A percentile compares a stretch with the other conserved stretches of the same genome.
Conservation (phyloP, 2,113 vertebrate species). For the Smithornis capensis region DNA sequence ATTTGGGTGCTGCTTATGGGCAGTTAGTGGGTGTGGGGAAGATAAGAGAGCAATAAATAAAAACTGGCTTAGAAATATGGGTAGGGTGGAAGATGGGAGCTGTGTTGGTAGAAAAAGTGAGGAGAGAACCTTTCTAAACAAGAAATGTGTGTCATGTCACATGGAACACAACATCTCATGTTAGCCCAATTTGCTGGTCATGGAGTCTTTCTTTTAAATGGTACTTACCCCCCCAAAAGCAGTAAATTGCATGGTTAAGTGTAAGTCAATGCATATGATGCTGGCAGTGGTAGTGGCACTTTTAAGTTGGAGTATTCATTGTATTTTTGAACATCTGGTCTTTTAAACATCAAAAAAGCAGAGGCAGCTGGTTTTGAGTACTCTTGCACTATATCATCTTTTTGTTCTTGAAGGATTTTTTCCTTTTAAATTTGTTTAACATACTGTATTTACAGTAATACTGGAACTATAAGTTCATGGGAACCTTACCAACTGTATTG, state of each 20-base stretch:
- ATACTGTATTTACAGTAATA: conserved; percentile 22
- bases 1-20: background rate
- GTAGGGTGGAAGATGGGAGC: background rate
- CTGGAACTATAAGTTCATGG: conserved; percentile 1
- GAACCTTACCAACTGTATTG: background rate
- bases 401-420: background rate
- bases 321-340: background rate
- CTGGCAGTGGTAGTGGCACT: background rate
- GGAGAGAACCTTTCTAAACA: background rate
- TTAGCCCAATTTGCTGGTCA: background rate
- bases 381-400: background rate
- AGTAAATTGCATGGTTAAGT: background rate
- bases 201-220: background rate
- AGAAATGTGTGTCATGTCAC: background rate
- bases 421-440: background rate
- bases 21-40: rapidly evolving
- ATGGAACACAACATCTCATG: background rate
- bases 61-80: background rate
- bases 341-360: background rate
- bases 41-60: background rate
- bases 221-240: rapidly evolving
- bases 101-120: background rate
- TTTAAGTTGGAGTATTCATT: background rate
- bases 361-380: background rate
- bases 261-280: background rate